phyloP scores from a whole-genome alignment of 2,888 invertebrate genomes.

The Ophion obscuratus region DNA sequence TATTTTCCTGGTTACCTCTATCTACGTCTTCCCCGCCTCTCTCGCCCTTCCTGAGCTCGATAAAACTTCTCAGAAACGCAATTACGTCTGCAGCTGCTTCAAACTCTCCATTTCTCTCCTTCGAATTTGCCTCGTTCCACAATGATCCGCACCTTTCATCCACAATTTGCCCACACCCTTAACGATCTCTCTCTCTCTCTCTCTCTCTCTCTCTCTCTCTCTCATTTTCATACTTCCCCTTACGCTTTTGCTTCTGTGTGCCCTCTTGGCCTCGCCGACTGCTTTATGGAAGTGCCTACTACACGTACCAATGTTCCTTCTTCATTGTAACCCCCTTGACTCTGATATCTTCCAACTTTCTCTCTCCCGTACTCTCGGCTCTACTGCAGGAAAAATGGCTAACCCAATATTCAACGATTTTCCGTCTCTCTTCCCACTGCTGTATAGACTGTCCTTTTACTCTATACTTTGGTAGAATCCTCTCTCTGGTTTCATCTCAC shows the following conservation, averaged over 20 bases:
- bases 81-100: constrained; percentile 80
- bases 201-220: constrained; percentile 54
- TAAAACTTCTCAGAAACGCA: constrained; percentile 83
- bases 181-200: constrained; percentile 53
- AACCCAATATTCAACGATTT: constrained; percentile 64
- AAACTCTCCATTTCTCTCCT: constrained; percentile 61
- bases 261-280: constrained; percentile 45
- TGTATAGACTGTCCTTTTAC: constrained; percentile 4
- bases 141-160: constrained; percentile 55
- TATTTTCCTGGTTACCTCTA: constrained; percentile 83
- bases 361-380: constrained; percentile 34
- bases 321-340: constrained; percentile 45
- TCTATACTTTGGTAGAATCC: constrained; percentile 18
- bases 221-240: constrained; percentile 45
- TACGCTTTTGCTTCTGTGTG: constrained; percentile 21
- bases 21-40: constrained; percentile 43
- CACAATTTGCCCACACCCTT: constrained; percentile 61
- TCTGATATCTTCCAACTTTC: constrained; percentile 33
- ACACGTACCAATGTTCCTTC: constrained; percentile 58
- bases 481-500: background rate
- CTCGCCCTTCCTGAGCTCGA: constrained; percentile 71
- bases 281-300: constrained; percentile 58
- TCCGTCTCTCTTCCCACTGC: constrained; percentile 41
- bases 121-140: constrained; percentile 61
- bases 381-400: constrained; percentile 49